Base-by-base conservation (phyloP, 2,797 vertebrate genomes). In the Lagodon rhomboides region DNA sequence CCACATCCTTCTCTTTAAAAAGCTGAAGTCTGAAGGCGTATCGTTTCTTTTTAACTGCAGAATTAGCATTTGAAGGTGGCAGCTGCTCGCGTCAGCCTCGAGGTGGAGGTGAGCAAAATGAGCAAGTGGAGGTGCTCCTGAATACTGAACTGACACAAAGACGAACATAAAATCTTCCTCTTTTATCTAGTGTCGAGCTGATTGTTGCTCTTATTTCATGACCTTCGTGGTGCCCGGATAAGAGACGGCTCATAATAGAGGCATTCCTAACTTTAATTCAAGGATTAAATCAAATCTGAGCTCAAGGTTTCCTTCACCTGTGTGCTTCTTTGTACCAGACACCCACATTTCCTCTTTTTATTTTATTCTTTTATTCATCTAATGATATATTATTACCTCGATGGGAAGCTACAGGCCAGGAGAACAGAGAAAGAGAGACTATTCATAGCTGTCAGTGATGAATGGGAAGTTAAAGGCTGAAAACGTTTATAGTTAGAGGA, bases 31-130 rank as follows among this genome's bases (percentile, higher is more conserved):
- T 56, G 53, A 74, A 78, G 70, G 27, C 38, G 10, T 62, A 44
- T 75, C 22, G 65, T 88, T 66, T 55, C 53, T 44, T 64, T 84
- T 74, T 60, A 59, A 59, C 72, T 16, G 74, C 67, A n/a, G 38
- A 27, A 67, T 85, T 80, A 75, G 64, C 76, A 77, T 87, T 54
- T 81, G 63, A 85, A 83, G 10, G 43, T 34, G 61, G 44, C 80
- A 86, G 84, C 88, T 73, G 79, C 72, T 66, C 44, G 61, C 53
- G 15, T 61, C 68, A 12, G 47, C 68, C 55, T 23, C 11, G 38
- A 38, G 27, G 17, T 17, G 22, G 23, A 17, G 47, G 50, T 0
- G 38, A 58, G 11, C 27, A 4, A 56, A 56, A 56, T 30, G 54
- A 38, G 30, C 56, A 12, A 41, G 20, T 15, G 23, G 22, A 18